Base-by-base conservation (phyloP, 2,113 vertebrate genomes). In the Monarcha castaneiventris region DNA sequence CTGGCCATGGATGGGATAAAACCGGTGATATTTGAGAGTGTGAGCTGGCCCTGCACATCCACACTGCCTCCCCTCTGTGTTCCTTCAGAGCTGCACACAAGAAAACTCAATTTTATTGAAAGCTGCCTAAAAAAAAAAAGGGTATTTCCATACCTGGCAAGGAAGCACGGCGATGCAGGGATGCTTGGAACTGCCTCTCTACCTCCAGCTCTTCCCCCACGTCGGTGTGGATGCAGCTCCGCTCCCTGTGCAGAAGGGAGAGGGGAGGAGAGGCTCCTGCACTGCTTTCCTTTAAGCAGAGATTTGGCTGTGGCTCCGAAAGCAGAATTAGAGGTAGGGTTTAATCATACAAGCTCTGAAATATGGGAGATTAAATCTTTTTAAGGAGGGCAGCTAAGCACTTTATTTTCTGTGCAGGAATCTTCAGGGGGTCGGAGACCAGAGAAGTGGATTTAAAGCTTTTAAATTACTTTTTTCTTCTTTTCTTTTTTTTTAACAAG, bases 341-440 rank as follows among this genome's bases (percentile, higher is more conserved):
- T 96, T 95, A 95, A 96, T 95, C 95, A 93, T 81, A 82, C 81
- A 74, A 96, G 83, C 82, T 83, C 83, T 96, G 77, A 96, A 97
- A 96, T 93, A 93, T 39, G 76, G 80, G 44, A 95, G 94, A 97
- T 96, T 81, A 93, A 88, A 82, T 90, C 95, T 96, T 92, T 94
- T 74, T 80, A 95, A 87, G 87, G 55, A 81, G 84, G 84, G 72
- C 13, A 4, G 86, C 76, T 81, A 94, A 91, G 81, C 66, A 88
- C 73, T 71, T 94, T 93, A 90, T 96, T 93, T 96, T 87, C 94
- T 64, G 88, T 49, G 77, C 59, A 82, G 77, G 96, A 85, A 97
- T 97, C 94, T 97, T 97, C 95, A 89, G 89, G 91, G 93, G 93
- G 58, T 66, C 16, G 7, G 59, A 90, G 92, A 90, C 55, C 17